A percentile compares a stretch with the other conserved stretches of the same genome.
phyloP scores from a whole-genome alignment of 1,140 invertebrate genomes.

The Pseudomyrmex cubaensis region DNA sequence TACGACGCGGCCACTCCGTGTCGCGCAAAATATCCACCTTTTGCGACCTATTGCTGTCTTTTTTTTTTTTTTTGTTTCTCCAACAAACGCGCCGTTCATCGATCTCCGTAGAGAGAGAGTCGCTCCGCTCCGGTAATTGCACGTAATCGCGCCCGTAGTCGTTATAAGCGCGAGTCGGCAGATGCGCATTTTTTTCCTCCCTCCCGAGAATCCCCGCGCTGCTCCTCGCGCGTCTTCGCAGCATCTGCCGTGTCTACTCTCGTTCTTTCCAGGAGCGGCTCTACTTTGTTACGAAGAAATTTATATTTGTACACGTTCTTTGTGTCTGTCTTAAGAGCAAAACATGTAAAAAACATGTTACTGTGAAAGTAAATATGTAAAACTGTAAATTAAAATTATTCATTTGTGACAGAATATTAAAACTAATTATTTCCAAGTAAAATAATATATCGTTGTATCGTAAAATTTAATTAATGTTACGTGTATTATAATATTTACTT shows the following conservation, averaged over 20 bases:
- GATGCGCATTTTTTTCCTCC: conserved; percentile 62
- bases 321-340: neutral
- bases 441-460: neutral
- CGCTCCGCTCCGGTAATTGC: conserved; percentile 71
- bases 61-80: conserved; percentile 52
- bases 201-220: neutral
- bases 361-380: neutral
- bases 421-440: neutral
- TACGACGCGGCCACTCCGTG: conserved; percentile 59
- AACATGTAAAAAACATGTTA: neutral
- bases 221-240: neutral
- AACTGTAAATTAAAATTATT: neutral
- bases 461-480: too few relatives aligned
- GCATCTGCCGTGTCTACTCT: conserved; percentile 49
- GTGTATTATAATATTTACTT: neutral
- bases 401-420: neutral
- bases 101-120: conserved; percentile 65
- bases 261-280: conserved; percentile 38
- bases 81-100: conserved; percentile 71
- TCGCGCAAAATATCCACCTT: conserved; percentile 73
- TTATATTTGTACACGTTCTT: neutral
- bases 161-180: conserved; percentile 71
- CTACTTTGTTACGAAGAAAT: too few relatives aligned
- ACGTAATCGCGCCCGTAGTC: conserved; percentile 75
- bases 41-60: conserved; percentile 33